phyloP scores from a whole-genome alignment of 2,888 invertebrate genomes.

The Erynnis tages region DNA sequence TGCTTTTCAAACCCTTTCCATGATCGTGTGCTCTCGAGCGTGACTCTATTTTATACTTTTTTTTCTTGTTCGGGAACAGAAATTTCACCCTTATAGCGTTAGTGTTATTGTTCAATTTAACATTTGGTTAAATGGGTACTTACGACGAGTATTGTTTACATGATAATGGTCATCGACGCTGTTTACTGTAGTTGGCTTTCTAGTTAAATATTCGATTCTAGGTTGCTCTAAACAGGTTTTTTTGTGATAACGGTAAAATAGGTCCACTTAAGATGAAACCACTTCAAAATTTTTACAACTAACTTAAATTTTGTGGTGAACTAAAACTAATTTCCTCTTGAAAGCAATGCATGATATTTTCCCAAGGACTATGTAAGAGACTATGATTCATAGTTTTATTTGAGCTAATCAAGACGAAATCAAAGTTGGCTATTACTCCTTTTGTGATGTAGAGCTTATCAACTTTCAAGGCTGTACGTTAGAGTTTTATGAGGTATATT shows the following conservation, averaged over 20 bases:
- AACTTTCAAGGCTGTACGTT: conserved; percentile 16
- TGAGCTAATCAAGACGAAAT: conserved; percentile 6
- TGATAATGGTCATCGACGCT: conserved; percentile 24
- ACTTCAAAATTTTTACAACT: too few relatives aligned
- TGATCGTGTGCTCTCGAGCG: conserved; percentile 53
- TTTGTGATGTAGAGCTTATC: conserved; percentile 18
- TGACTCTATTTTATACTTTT: conserved; percentile 53
- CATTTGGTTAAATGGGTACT: background rate
- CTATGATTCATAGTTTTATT: background rate
- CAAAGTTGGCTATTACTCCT: background rate
- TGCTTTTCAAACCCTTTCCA: conserved; percentile 46
- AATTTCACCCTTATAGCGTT: conserved; percentile 36
- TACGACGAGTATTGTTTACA: conserved; percentile 28
- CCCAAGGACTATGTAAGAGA: background rate
- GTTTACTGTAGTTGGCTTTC: conserved; percentile 1
- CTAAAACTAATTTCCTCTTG: too few relatives aligned
- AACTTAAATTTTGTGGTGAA: too few relatives aligned
- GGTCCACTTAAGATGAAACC: background rate
- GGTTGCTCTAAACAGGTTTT: background rate
- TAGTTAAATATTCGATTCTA: conserved; percentile 4
- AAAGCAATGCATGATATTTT: too few relatives aligned
- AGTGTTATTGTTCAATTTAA: conserved; percentile 17
- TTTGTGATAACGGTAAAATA: background rate
- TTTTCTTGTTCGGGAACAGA: conserved; percentile 32
- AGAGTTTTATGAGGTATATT: conserved; percentile 25